These are phyloP conservation scores for Yponomeuta plumbellus DNA, from an alignment of 2,888 invertebrate species.

Conservation along the genomic window DNA sequence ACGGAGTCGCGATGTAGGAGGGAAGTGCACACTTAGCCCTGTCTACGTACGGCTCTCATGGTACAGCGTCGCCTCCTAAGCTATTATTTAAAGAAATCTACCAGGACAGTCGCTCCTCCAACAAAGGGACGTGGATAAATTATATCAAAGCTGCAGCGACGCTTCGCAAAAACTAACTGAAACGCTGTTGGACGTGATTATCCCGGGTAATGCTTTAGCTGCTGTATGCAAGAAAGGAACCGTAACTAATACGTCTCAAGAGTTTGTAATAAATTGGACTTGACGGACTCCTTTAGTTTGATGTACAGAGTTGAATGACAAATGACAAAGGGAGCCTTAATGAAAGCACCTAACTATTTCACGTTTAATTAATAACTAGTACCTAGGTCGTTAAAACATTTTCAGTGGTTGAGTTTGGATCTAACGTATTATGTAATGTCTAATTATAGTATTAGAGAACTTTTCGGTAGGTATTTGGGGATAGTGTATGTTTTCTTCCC, in stretches of 20 bases:
- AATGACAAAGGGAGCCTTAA: too few relatives aligned
- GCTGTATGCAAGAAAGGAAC: slow-evolving; percentile 2
- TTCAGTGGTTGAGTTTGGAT: too few relatives aligned
- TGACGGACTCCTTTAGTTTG: neutral
- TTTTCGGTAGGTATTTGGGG: neutral
- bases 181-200: slow-evolving; percentile 1
- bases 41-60: slow-evolving; percentile 37
- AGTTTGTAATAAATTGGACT: neutral
- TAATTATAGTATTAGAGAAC: neutral
- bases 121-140: slow-evolving; percentile 20
- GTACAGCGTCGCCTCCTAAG: slow-evolving; percentile 30
- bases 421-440: too few relatives aligned
- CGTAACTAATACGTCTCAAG: slow-evolving; percentile 13
- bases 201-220: neutral
- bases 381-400: too few relatives aligned
- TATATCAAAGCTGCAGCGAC: slow-evolving; percentile 17
- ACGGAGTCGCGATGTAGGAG: slow-evolving; percentile 36
- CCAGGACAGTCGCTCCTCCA: slow-evolving; percentile 18
- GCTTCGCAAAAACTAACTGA: slow-evolving; percentile 11
- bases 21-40: slow-evolving; percentile 39
- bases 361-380: too few relatives aligned
- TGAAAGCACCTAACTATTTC: too few relatives aligned
- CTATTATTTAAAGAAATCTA: slow-evolving; percentile 27
- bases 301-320: neutral
- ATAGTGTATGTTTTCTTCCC: neutral